Base-by-base conservation (phyloP, 1,140 invertebrate species). In the Heliconius nattereri region DNA sequence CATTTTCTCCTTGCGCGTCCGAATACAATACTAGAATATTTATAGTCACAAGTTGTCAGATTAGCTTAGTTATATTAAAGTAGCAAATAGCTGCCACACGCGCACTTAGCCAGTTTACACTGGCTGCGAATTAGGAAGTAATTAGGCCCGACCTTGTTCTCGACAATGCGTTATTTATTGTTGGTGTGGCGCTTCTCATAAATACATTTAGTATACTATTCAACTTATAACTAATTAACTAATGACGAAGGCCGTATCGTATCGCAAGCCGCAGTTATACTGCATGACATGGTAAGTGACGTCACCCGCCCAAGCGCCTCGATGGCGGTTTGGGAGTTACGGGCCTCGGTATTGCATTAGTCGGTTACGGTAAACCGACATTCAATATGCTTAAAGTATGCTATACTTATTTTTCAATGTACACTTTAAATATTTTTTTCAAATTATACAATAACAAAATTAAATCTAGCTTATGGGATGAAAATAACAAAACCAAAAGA, bases 71-170 rank as follows among this genome's bases (percentile, higher is more conserved):
- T 52, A 52, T 52, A 52, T 20, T 19, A 52, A 3, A 20, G 49
- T 20, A 7, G 19, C 49, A 52, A 7, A 7, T 52, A 52, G 19
- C 49, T 20, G 6, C 49, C 20, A 20, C 49, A 16, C 19, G 6
- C 6, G 19, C 49, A 29, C 23, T 9, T 23, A 26, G 3, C 7
- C 8, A 26, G 57, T 26, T 60, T 3, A 5, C 23, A 26, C 60
- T 29, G 60, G 29, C 3, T 66, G 26, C 2, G 60, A 26, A 23
- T 23, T 66, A 45, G 75, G 75, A 76, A 76, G 52, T 76, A 76
- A 76, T 71, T 75, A 79, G 73, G n/a, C 40, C 7, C 54, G 73
- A 54, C 73, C 78, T 74, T 19, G 73, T 20, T 37, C 40, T 66
- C 78, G 23, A 45, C 73, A 29, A 45, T 66, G 74, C 26, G 3